Evolutionary conservation across 1,140 invertebrate species (phyloP), one percentile per base, ranked within the genome.

Genomic region (Meloidogyne floridensis): DNA sequence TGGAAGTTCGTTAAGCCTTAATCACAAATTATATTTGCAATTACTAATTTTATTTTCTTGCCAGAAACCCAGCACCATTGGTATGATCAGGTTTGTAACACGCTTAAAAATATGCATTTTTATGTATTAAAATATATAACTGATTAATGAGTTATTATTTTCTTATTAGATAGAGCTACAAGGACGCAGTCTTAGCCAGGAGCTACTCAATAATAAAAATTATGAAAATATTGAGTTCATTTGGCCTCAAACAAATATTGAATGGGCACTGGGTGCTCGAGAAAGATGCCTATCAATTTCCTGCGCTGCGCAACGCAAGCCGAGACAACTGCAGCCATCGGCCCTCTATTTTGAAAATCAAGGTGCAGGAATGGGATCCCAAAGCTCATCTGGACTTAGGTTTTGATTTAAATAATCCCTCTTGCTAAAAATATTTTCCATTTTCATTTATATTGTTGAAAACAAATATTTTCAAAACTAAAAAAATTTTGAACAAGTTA

Each of bases 31-130:
- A 75, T 72, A 47, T 47, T 8, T 59, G 47, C 15, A 72, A 69
- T 75, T 72, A 3, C 65, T 51, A 32, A 77, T 15, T 81, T 42
- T 8, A 77, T 43, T 70, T 11, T 69, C 13, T 3, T 82, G 86
- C n/a, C 20, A 90, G 88, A 83, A 47, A 89, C 89, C 43, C 83
- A 85, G 8, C 88, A 89, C 72, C 88, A 90, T 77, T 89, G 88
- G 88, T 89, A 89, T 80, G 88, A 89, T 43, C 85, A 88, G 54
- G 56, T 65, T 65, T 65, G 59, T 65, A n/a, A n/a, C n/a, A 5
- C 7, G 0, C 4, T 59, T 59, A 59, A 15, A 15, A 59, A 59
- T 3, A 0, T 59, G 15, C 4, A 54, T 54, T 54, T 11, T 54
- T 54, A 54, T 54, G 10, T 54, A 54, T 11, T 54, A 3, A 13